phyloP scores from a whole-genome alignment of 2,797 vertebrate genomes.

The Falco columbarius region DNA sequence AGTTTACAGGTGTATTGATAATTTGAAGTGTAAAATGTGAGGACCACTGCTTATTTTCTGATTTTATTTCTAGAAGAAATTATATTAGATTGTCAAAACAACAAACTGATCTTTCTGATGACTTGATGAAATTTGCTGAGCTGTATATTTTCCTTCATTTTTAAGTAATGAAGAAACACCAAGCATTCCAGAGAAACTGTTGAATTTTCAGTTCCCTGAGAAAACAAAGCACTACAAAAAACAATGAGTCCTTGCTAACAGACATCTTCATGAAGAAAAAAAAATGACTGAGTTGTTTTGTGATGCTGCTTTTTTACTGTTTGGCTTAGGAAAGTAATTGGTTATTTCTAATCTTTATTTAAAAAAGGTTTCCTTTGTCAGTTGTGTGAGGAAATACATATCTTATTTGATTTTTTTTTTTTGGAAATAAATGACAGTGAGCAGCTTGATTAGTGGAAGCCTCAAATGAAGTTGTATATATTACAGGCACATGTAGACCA shows the following conservation, averaged over 20 bases:
- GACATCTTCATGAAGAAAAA: rapidly evolving
- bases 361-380: neutral
- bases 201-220: neutral
- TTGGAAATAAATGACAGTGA: neutral
- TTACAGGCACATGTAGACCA: neutral
- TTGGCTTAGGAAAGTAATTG: neutral
- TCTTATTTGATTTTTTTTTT: neutral
- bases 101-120: neutral
- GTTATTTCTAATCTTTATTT: neutral
- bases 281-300: neutral
- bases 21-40: neutral
- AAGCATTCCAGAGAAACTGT: neutral
- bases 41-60: neutral
- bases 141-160: neutral
- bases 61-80: neutral
- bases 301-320: neutral
- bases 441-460: neutral
- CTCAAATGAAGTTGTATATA: neutral
- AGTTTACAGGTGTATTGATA: neutral
- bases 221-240: neutral
- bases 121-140: neutral
- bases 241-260: neutral
- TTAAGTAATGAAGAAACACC: neutral
- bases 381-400: neutral
- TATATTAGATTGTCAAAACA: neutral